These are phyloP conservation scores for Peromyscus nudipes DNA, from an alignment of 2,797 vertebrate genomes.

Conservation along the genomic window DNA sequence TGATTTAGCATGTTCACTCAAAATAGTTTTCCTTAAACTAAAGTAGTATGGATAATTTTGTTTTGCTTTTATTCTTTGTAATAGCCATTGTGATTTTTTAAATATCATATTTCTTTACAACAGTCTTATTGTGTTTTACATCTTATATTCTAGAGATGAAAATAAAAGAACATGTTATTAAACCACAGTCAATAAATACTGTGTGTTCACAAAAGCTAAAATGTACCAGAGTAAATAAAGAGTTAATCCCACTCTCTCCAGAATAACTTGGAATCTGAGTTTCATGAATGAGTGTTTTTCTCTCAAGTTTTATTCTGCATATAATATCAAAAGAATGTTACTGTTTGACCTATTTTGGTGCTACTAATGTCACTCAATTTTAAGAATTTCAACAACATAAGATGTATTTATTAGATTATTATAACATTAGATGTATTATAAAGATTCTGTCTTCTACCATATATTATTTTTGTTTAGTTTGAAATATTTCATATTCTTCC, in stretches of 20 bases:
- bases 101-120: background rate
- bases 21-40: background rate
- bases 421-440: background rate
- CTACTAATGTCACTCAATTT: background rate
- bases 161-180: background rate
- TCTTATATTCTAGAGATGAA: background rate
- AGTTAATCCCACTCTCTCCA: background rate
- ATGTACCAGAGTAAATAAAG: background rate
- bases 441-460: background rate
- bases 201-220: background rate
- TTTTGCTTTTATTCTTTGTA: background rate
- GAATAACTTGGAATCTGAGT: background rate
- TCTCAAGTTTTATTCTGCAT: background rate
- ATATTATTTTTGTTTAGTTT: background rate
- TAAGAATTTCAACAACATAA: background rate
- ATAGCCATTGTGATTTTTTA: background rate
- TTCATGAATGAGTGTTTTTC: background rate
- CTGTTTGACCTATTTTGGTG: background rate
- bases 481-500: background rate
- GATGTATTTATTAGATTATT: background rate
- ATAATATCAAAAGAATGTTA: background rate
- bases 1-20: background rate
- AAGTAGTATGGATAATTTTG: background rate
- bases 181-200: background rate
- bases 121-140: background rate